These are phyloP conservation scores for Xestia xanthographa DNA, from an alignment of 2,888 invertebrate genomes.

Conservation along the genomic window DNA sequence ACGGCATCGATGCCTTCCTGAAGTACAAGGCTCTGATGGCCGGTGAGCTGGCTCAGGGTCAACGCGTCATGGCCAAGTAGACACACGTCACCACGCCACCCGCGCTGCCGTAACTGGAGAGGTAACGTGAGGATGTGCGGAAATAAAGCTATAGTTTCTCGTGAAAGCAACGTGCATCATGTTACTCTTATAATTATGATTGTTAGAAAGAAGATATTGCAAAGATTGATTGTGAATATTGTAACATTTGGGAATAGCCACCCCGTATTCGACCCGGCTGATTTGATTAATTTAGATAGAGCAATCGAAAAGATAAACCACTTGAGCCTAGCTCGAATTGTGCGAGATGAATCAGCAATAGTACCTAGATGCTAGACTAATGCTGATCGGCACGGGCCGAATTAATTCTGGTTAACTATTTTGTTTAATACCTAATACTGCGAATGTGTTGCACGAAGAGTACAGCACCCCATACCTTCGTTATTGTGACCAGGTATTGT, in stretches of 20 bases:
- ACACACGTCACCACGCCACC: conserved; percentile 81
- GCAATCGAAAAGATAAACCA: background rate
- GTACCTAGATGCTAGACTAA: background rate
- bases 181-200: background rate
- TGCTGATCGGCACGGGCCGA: background rate
- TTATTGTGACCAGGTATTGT: background rate
- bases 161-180: background rate
- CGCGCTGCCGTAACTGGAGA: conserved; percentile 72
- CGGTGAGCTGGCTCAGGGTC: conserved; percentile 94
- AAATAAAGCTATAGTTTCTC: conserved; percentile 14
- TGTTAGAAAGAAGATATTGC: background rate
- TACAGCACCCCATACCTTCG: conserved; percentile 3
- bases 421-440: background rate
- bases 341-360: background rate
- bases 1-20: conserved; percentile 95
- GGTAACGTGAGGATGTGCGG: background rate
- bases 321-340: background rate
- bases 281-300: background rate
- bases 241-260: background rate
- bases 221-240: background rate
- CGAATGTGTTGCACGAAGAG: background rate
- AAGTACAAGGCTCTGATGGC: conserved; percentile 92
- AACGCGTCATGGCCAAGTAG: conserved; percentile 91
- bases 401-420: background rate
- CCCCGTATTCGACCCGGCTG: background rate